Evolutionary conservation across 1,140 invertebrate genomes (phyloP).

Genomic region (Grapholita molesta): DNA sequence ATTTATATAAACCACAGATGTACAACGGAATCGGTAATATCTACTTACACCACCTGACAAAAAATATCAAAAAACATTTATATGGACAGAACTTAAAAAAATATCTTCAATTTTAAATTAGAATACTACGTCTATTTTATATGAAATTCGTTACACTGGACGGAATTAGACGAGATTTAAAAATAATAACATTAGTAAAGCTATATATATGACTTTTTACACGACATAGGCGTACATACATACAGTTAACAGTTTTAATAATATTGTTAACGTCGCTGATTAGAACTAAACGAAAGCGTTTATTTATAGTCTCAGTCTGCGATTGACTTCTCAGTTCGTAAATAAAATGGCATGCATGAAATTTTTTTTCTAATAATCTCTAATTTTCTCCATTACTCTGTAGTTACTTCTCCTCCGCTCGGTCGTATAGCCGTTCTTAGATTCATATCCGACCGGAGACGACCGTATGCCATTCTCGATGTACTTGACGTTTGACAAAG

Average conservation of each 20-base stretch:
- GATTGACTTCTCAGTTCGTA: conserved; percentile 49
- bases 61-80: not conserved
- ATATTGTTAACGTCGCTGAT: conserved; percentile 36
- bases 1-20: not conserved
- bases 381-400: conserved; percentile 71
- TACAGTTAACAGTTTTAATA: conserved; percentile 32
- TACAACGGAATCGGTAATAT: not conserved
- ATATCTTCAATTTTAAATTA: not conserved
- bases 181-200: conserved; percentile 65
- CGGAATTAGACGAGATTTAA: conserved; percentile 59
- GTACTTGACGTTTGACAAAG: conserved; percentile 65
- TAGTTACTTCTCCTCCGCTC: conserved; percentile 73
- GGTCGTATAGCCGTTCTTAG: conserved; percentile 55
- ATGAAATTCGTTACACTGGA: conserved; percentile 44
- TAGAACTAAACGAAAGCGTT: conserved; percentile 46
- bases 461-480: conserved; percentile 72
- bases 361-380: conserved; percentile 63
- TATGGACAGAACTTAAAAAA: not conserved
- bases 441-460: conserved; percentile 59
- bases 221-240: conserved; percentile 37
- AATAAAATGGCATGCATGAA: conserved; percentile 22
- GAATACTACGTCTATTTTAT: conserved; percentile 33
- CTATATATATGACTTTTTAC: conserved; percentile 72
- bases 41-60: not conserved
- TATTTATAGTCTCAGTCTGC: conserved; percentile 57